These are phyloP conservation scores for Subacronicta megacephala DNA, from an alignment of 2,888 invertebrate genomes.

Conservation along the genomic window DNA sequence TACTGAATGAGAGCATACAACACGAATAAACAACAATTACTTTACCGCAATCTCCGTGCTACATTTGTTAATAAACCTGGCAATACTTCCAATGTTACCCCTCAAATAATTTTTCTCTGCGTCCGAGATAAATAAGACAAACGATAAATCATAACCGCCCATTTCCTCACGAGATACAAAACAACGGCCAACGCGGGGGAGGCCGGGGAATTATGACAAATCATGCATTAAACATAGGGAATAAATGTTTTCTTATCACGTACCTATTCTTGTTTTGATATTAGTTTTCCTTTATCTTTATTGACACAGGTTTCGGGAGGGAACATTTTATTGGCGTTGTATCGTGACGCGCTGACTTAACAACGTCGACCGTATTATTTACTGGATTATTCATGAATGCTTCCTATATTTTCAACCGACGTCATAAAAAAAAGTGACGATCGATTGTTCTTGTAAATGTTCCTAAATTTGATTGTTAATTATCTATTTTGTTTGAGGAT, in stretches of 20 bases:
- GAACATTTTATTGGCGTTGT: slow-evolving; percentile 79
- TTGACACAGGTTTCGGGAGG: slow-evolving; percentile 88
- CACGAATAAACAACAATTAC: slow-evolving; percentile 67
- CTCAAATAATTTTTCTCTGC: slow-evolving; percentile 78
- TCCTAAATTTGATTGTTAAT: too few species aligned
- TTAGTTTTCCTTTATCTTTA: slow-evolving; percentile 90
- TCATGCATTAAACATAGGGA: slow-evolving; percentile 90
- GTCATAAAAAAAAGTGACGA: too few species aligned
- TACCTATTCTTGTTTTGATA: slow-evolving; percentile 89
- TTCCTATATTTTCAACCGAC: slow-evolving; percentile 18
- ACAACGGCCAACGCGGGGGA: slow-evolving; percentile 83
- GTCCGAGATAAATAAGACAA: slow-evolving; percentile 86
- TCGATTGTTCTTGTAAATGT: too few species aligned
- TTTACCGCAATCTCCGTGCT: slow-evolving; percentile 69
- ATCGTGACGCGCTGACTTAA: slow-evolving; percentile 74
- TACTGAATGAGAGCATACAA: slow-evolving; percentile 32
- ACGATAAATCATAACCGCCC: slow-evolving; percentile 86
- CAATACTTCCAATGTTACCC: slow-evolving; percentile 74
- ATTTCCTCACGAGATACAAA: slow-evolving; percentile 85
- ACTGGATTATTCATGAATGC: slow-evolving; percentile 36
- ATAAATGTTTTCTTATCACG: slow-evolving; percentile 90
- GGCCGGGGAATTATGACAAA: slow-evolving; percentile 89
- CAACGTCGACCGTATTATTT: slow-evolving; percentile 51
- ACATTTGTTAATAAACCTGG: slow-evolving; percentile 82
- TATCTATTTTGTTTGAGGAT: too few species aligned